Base-by-base conservation (phyloP, 2,888 invertebrate species). In the Thyatira batis region DNA sequence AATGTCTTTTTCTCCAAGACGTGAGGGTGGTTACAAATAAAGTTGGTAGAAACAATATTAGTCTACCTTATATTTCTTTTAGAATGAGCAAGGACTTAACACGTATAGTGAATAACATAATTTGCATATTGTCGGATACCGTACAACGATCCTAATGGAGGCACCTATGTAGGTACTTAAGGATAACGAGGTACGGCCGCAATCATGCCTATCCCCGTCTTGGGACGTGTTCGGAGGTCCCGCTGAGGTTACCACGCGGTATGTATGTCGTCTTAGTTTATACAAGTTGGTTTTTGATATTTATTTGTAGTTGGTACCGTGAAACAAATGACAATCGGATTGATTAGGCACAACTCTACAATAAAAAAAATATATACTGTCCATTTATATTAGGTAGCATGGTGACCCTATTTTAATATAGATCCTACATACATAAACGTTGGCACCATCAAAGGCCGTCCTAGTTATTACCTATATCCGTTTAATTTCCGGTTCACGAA, bases 101-200 rank as follows among this genome's bases (percentile, higher is more conserved):
- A 49, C 28, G 43, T 57, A 39, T 28, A 50, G 46, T 45, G 10
- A 25, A 23, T 45, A 44, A 61, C 27, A 28, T 49, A 50, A 52
- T 61, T 61, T 52, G 43, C 59, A 57, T 61, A 58, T 28, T 45
- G 45, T 39, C 23, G 51, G 39, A 4, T 61, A 51, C 49, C 17
- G 39, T 1, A 39, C 8, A 13, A 17, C 30, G 9, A 30, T 30
- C 10, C 30, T 39, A 17, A 39, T 17, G 33, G 33, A 39, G 10
- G 13, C 39, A 39, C 39, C 39, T 39, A 17, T 39, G 39, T 17
- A 39, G 1, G 17, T 39, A 39, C 17, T 17, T 1, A 17, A 4
- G 17, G 11, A 39, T 39, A 39, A 39, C 13, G 17, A 39, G 17
- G 17, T 39, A 39, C 13, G n/a, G 39, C 39, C 39, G 17, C 39